A percentile compares a stretch with the other conserved stretches of the same genome.
phyloP scores from a whole-genome alignment of 2,888 invertebrate genomes.

The Dione juno region DNA sequence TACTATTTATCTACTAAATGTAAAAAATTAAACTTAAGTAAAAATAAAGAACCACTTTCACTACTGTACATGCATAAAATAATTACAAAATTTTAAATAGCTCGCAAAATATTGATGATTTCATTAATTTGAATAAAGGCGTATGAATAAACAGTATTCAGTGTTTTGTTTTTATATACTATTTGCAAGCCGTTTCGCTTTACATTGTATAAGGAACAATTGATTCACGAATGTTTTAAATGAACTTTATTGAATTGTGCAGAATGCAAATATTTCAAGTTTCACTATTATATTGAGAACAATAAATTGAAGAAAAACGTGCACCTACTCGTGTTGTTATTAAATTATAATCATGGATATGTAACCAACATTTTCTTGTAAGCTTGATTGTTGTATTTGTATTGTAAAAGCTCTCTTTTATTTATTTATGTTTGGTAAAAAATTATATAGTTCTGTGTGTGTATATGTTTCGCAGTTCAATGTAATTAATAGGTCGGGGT shows the following conservation, averaged over 20 bases:
- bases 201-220: constrained; percentile 17
- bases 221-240: constrained; percentile 22
- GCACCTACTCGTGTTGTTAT: not conserved
- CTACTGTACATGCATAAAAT: not conserved
- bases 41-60: not conserved
- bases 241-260: constrained; percentile 21
- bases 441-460: too few species aligned
- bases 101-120: constrained; percentile 21
- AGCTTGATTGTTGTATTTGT: not conserved
- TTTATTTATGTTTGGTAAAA: too few species aligned
- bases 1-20: too few species aligned
- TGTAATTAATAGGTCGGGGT: too few species aligned
- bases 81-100: constrained; percentile 11
- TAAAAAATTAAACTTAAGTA: not conserved
- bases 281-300: constrained; percentile 9
- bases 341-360: not conserved
- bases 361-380: not conserved
- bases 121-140: constrained; percentile 25
- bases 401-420: not conserved
- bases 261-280: constrained; percentile 9
- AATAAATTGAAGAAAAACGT: not conserved
- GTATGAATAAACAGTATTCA: constrained; percentile 21
- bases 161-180: constrained; percentile 21
- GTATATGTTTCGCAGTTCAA: too few species aligned
- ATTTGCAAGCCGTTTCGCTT: constrained; percentile 24